Conservation (phyloP, 2,113 vertebrate genomes). For the Ascaphus truei region DNA sequence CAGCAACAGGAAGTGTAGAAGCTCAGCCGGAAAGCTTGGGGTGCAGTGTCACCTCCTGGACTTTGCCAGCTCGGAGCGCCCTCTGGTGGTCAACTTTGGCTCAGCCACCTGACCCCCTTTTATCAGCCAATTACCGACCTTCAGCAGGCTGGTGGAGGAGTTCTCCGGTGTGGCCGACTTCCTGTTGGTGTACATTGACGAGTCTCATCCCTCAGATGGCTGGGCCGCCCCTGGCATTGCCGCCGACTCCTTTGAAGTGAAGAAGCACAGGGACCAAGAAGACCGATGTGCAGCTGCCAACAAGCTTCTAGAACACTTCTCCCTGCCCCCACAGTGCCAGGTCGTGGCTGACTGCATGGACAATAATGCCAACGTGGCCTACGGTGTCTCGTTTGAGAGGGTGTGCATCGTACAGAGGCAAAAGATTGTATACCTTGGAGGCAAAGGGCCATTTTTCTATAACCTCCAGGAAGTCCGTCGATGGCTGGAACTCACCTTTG, state of each 20-base stretch:
- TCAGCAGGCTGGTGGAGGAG: conserved; percentile 90
- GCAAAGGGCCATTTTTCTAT: conserved; percentile 94
- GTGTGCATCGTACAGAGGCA: conserved; percentile 90
- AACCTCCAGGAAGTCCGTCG: conserved; percentile 82
- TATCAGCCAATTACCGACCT: conserved; percentile 85
- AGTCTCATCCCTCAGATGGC: conserved; percentile 93
- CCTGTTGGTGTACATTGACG: conserved; percentile 94
- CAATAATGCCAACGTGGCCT: conserved; percentile 91
- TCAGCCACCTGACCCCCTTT: conserved; percentile 98
- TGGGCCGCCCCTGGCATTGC: conserved; percentile 85
- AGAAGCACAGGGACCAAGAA: conserved; percentile 84
- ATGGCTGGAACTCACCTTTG: conserved; percentile 88
- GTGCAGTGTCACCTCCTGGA: conserved; percentile 83
- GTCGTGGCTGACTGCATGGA: conserved; percentile 96
- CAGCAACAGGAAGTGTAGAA: conserved; percentile 46
- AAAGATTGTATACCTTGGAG: conserved; percentile 89
- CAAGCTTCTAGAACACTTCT: conserved; percentile 78
- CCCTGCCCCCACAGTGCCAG: conserved; percentile 85
- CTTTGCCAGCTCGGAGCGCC: conserved; percentile 82
- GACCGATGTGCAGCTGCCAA: conserved; percentile 84
- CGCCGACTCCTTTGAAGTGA: conserved; percentile 77
- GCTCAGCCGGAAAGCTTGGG: conserved; percentile 38
- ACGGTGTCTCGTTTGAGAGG: conserved; percentile 89
- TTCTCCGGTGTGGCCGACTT: conserved; percentile 92
- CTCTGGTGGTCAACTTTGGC: conserved; percentile 94